Evolutionary conservation across 2,888 invertebrate genomes (phyloP).

Genomic region (Listrodromus nycthemerus): DNA sequence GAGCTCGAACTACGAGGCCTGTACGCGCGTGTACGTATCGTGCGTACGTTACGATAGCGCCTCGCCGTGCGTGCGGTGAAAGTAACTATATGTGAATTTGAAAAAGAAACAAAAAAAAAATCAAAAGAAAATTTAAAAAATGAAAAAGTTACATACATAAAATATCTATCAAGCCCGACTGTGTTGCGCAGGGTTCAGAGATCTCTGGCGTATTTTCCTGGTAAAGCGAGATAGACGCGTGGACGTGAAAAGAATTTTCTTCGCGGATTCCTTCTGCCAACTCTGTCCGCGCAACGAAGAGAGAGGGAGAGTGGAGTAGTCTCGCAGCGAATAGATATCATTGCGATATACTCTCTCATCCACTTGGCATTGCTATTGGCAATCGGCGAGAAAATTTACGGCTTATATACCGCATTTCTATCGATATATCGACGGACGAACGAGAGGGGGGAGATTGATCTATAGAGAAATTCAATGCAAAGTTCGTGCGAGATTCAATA

Average conservation of each 20-base stretch:
- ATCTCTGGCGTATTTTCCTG: conserved; percentile 54
- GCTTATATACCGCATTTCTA: conserved; percentile 55
- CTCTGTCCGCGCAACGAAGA: conserved; percentile 45
- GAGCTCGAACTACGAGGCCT: conserved; percentile 36
- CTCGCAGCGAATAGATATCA: conserved; percentile 44
- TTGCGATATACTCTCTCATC: conserved; percentile 37
- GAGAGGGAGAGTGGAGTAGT: conserved; percentile 22
- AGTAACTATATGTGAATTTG: conserved; percentile 30
- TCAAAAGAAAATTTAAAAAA: background rate
- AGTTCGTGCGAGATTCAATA: conserved; percentile 6
- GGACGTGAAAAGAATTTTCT: conserved; percentile 48
- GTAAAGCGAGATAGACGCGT: conserved; percentile 10
- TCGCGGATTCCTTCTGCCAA: conserved; percentile 58
- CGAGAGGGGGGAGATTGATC: background rate
- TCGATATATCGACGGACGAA: conserved; percentile 16
- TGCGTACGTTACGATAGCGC: conserved; percentile 38
- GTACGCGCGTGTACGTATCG: conserved; percentile 35
- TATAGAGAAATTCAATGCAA: conserved; percentile 53
- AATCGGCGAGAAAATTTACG: conserved; percentile 64
- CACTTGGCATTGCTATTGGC: conserved; percentile 63
- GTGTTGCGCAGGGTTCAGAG: conserved; percentile 33
- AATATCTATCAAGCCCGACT: background rate
- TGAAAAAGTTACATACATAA: conserved; percentile 5
- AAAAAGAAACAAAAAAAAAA: background rate
- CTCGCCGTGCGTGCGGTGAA: conserved; percentile 29